Conservation (phyloP, 2,113 vertebrate species). For the Amblyornis subalaris region DNA sequence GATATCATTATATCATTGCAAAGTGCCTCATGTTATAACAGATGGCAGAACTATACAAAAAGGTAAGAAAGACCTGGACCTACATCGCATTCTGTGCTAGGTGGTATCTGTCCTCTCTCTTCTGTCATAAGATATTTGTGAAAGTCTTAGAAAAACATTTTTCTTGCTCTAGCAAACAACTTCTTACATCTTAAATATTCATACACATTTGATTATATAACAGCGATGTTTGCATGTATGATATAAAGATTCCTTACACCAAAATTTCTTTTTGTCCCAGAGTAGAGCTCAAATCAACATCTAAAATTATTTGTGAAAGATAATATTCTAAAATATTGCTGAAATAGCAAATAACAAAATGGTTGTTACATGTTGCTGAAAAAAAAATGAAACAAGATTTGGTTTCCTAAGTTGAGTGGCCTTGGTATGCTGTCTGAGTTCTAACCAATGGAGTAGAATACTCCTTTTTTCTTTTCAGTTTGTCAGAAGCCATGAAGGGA, state of each 20-base stretch:
- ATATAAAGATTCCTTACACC: background rate
- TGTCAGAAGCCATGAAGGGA: background rate
- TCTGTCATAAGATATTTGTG: background rate
- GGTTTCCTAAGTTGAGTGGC: background rate
- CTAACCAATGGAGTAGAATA: background rate
- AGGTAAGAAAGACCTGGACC: background rate
- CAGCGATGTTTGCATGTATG: background rate
- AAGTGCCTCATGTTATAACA: background rate
- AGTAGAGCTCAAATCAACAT: background rate
- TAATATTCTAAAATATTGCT: background rate
- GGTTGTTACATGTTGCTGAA: rapidly evolving
- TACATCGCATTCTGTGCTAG: background rate
- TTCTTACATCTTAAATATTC: background rate
- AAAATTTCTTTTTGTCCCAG: background rate
- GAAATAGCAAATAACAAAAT: background rate
- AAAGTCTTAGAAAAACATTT: background rate
- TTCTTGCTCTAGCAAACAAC: background rate
- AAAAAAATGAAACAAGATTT: background rate
- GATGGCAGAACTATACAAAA: background rate
- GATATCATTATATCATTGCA: background rate
- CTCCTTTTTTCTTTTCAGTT: background rate
- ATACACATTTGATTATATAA: background rate
- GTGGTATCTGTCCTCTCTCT: background rate
- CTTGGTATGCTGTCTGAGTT: background rate
- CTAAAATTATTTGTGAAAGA: background rate